These are phyloP conservation scores for Dione juno DNA, from an alignment of 2,888 invertebrate species.

Conservation along the genomic window DNA sequence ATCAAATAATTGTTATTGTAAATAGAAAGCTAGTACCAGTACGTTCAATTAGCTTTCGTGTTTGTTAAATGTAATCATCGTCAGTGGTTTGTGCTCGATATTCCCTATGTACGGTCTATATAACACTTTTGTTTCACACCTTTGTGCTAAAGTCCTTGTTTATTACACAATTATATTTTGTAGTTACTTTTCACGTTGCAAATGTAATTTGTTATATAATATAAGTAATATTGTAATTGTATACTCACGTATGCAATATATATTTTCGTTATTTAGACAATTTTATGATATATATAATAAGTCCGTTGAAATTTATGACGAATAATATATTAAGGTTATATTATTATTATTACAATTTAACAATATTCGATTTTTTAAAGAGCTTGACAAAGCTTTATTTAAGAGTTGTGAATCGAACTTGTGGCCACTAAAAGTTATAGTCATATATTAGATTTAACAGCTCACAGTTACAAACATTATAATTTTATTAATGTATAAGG, in stretches of 20 bases:
- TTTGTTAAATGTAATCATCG: constrained; percentile 33
- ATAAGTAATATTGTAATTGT: constrained; percentile 24
- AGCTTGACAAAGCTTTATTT: constrained; percentile 83
- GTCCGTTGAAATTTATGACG: constrained; percentile 53
- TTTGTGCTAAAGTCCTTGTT: constrained; percentile 42
- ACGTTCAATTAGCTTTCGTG: constrained; percentile 35
- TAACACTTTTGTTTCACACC: constrained; percentile 73
- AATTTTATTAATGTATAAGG: constrained; percentile 14
- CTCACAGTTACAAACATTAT: constrained; percentile 63
- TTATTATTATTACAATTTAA: constrained; percentile 45
- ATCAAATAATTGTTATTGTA: constrained; percentile 26
- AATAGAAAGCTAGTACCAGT: constrained; percentile 28
- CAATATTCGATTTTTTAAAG: constrained; percentile 74
- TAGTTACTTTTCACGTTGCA: constrained; percentile 34
- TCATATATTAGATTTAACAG: constrained; percentile 67
- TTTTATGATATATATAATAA: constrained; percentile 27
- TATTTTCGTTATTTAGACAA: constrained; percentile 21
- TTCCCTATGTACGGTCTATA: constrained; percentile 63
- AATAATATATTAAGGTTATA: constrained; percentile 43
- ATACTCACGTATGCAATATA: constrained; percentile 21
- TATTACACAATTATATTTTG: constrained; percentile 23
- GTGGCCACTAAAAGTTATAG: constrained; percentile 77
- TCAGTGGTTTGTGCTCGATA: constrained; percentile 42
- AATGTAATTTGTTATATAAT: constrained; percentile 50
- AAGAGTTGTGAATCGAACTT: constrained; percentile 83